Evolutionary conservation across 2,888 invertebrate genomes (phyloP).

Genomic region (Tholera decimalis): DNA sequence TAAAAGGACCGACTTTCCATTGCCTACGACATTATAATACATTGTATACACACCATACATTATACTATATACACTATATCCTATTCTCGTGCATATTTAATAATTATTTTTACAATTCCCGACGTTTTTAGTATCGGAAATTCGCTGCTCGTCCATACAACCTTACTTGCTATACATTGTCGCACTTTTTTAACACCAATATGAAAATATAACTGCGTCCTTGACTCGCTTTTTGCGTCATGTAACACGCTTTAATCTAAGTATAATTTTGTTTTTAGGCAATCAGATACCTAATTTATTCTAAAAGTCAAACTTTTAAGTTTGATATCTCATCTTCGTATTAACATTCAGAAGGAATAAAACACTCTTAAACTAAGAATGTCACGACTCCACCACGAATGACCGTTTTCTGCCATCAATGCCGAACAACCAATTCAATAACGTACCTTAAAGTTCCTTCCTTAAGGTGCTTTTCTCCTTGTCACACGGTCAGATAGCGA

Average conservation of each 20-base stretch:
- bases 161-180: constrained; percentile 44
- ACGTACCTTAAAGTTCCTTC: neutral
- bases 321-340: constrained; percentile 1
- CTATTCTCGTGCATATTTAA: constrained; percentile 14
- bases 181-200: constrained; percentile 48
- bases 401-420: neutral
- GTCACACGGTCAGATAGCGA: neutral
- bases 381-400: neutral
- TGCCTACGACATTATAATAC: constrained; percentile 16
- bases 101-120: constrained; percentile 28
- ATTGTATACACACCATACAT: constrained; percentile 28
- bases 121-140: constrained; percentile 1
- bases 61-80: constrained; percentile 41
- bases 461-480: neutral
- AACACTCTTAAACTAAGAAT: constrained; percentile 24
- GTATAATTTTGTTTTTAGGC: constrained; percentile 12
- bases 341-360: constrained; percentile 47
- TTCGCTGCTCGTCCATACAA: constrained; percentile 37
- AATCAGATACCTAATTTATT: neutral
- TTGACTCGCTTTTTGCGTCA: constrained; percentile 10
- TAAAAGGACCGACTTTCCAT: constrained; percentile 4
- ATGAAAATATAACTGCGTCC: constrained; percentile 55
- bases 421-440: neutral
- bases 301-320: constrained; percentile 29
- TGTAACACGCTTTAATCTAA: constrained; percentile 20